Evolutionary conservation across 2,888 invertebrate genomes (phyloP).

Genomic region (Lumbricus terrestris): DNA sequence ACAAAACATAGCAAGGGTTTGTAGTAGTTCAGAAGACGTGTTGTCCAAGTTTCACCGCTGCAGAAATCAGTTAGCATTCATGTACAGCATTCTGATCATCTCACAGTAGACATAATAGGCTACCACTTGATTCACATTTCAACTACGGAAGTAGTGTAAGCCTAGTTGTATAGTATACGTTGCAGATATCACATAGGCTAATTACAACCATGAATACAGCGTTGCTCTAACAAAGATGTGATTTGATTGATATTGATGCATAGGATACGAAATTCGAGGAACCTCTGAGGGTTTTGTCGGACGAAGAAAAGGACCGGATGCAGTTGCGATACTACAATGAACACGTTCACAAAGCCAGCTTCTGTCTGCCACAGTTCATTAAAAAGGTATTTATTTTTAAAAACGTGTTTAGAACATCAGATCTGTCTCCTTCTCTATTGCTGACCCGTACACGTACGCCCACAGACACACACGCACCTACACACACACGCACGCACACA

Average conservation of each 20-base stretch:
- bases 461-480: too few species aligned
- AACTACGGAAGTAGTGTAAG: too few species aligned
- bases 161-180: too few species aligned
- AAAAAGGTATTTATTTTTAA: slow-evolving; percentile 45
- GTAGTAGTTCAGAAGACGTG: too few species aligned
- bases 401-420: background rate
- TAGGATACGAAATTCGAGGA: slow-evolving; percentile 68
- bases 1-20: too few species aligned
- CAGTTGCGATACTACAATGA: slow-evolving; percentile 80
- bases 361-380: slow-evolving; percentile 81
- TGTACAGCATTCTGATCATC: too few species aligned
- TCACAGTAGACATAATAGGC: background rate
- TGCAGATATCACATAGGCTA: background rate
- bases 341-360: slow-evolving; percentile 79
- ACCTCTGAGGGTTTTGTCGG: slow-evolving; percentile 68
- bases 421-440: too few species aligned
- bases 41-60: too few species aligned
- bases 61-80: too few species aligned
- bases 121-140: too few species aligned
- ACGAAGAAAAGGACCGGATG: slow-evolving; percentile 71
- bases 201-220: background rate
- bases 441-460: too few species aligned
- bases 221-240: background rate
- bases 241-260: background rate
- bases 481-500: too few species aligned